phyloP scores from a whole-genome alignment of 2,888 invertebrate species.

The Diarsia dahlii region DNA sequence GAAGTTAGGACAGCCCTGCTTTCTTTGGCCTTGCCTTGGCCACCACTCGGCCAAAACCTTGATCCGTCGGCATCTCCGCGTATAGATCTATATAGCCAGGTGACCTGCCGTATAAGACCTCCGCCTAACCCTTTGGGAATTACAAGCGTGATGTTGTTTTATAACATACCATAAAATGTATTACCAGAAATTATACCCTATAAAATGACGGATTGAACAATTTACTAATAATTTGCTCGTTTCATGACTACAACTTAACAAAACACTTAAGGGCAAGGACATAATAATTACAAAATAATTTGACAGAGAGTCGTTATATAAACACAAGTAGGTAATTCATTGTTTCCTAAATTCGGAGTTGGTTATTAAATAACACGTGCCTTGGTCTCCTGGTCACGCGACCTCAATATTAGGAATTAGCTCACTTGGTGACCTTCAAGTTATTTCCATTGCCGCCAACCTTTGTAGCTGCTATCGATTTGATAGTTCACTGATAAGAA shows the following conservation, averaged over 20 bases:
- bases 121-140: too few species aligned
- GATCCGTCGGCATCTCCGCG: too few species aligned
- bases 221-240: conserved; percentile 47
- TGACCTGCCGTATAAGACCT: too few species aligned
- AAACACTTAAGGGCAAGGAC: conserved; percentile 60
- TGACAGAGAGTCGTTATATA: conserved; percentile 58
- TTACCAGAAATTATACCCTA: conserved; percentile 27
- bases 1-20: too few species aligned
- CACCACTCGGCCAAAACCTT: too few species aligned
- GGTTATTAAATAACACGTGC: conserved; percentile 66
- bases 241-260: conserved; percentile 45
- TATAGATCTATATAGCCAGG: too few species aligned
- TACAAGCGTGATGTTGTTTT: too few species aligned
- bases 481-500: conserved; percentile 17
- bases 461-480: conserved; percentile 29
- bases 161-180: conserved; percentile 23
- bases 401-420: conserved; percentile 65
- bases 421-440: conserved; percentile 46
- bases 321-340: conserved; percentile 67
- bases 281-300: conserved; percentile 62
- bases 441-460: conserved; percentile 42
- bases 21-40: too few species aligned
- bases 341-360: conserved; percentile 65
- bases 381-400: conserved; percentile 68
- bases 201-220: conserved; percentile 41